These are phyloP conservation scores for Hypsopygia costalis DNA, from an alignment of 2,888 invertebrate genomes.

Conservation along the genomic window DNA sequence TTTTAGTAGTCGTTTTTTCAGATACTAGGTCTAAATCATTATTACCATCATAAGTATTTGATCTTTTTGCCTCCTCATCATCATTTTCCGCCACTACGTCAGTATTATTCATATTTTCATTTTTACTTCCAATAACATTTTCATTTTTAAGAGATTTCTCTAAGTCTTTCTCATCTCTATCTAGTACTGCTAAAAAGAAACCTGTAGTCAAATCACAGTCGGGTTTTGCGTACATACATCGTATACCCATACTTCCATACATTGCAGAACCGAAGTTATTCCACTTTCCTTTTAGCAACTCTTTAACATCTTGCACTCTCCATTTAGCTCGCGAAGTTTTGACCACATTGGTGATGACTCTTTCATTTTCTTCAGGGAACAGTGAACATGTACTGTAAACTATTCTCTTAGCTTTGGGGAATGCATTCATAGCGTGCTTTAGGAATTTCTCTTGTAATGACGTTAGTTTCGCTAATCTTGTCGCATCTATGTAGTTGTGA, in stretches of 20 bases:
- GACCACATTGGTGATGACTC: slow-evolving; percentile 88
- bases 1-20: too few species aligned
- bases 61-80: too few species aligned
- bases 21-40: too few species aligned
- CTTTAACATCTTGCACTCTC: slow-evolving; percentile 82
- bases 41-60: too few species aligned
- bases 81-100: too few species aligned
- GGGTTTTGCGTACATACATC: slow-evolving; percentile 89
- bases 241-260: slow-evolving; percentile 83
- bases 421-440: slow-evolving; percentile 90
- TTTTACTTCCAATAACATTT: neutral
- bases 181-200: slow-evolving; percentile 96
- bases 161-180: slow-evolving; percentile 75
- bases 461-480: slow-evolving; percentile 84
- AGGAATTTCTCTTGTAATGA: slow-evolving; percentile 91
- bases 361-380: slow-evolving; percentile 94
- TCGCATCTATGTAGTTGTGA: slow-evolving; percentile 63
- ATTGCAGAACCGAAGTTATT: slow-evolving; percentile 83
- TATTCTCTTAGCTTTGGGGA: slow-evolving; percentile 91
- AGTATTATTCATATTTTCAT: too few species aligned
- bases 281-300: slow-evolving; percentile 84
- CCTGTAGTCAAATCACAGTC: slow-evolving; percentile 92
- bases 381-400: slow-evolving; percentile 98
- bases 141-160: slow-evolving; percentile 28
- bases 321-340: slow-evolving; percentile 78